Evolutionary conservation across 2,113 vertebrate species (phyloP), one percentile per base, ranked within the genome.

Genomic region (Reinhardtius hippoglossoides): DNA sequence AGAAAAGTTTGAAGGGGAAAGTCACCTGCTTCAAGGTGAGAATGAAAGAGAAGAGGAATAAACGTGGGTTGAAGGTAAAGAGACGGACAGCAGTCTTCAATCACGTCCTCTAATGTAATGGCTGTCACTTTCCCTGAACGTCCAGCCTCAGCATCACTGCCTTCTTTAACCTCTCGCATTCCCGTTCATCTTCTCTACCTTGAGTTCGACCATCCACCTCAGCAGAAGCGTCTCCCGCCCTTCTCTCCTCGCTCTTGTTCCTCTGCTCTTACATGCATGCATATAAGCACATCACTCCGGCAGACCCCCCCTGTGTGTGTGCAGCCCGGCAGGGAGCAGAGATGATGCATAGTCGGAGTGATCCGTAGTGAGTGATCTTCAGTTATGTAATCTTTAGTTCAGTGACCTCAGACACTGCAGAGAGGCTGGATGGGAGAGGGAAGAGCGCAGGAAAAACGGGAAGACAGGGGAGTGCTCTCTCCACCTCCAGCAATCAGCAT

Each of bases 331-430:
- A 12, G 73, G 56, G 65, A 65, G 48, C 37, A 37, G 40, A 80
- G 50, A 64, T 69, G 82, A 86, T 70, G 81, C 71, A 66, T 2
- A 31, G 60, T n/a, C 26, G 23, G 50, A 65, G 79, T 58, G 69
- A 88, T 75, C 76, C 7, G n/a, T 54, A 61, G 72, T 73, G 85
- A 89, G 83, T 71, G 85, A 83, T 86, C 75, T 56, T 65, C 55
- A 9, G 59, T 90, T 90, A 85, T 69, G 80, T 77, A 83, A 89
- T 78, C 52, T 75, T 57, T 66, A 78, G 61, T 81, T 85, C 71
- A 50, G 70, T 85, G 85, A 86, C 91, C 82, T 78, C 76, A 80
- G 80, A 88, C 12, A 62, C 84, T 88, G 88, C 81, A 79, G 80
- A 81, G 76, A 80, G 52, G 55, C 44, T 1, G 40, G 31, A 13